Base-by-base conservation (phyloP, 1,140 invertebrate genomes). In the Matsumurasca onukii region DNA sequence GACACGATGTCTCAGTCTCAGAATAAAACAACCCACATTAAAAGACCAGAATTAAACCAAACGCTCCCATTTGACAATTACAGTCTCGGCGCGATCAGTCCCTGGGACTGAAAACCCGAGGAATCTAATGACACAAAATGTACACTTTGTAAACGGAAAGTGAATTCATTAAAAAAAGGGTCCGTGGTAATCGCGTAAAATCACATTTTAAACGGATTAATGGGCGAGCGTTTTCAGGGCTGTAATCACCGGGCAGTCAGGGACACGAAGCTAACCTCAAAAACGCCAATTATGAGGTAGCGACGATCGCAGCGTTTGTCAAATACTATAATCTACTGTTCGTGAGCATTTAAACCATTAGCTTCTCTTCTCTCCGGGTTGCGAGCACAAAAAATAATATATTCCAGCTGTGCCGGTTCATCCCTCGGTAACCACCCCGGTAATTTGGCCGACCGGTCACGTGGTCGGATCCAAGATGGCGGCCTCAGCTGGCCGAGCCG, bases 131-230 rank as follows among this genome's bases (percentile, higher is more conserved):
- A 59, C 55, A 59, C 55, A 59, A 59, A 59, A 59, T 59, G 55
- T 27, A 59, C 55, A 59, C 55, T 59, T 59, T 27, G 25, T 52
- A 52, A 52, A 52, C 49, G 25, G 15, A 24, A 22, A 9, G 55
- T 59, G 55, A 59, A 59, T 59, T 59, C 55, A 59, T 59, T 59
- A 59, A 59, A 59, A n/a, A 59, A 59, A 59, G 55, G 55, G 55
- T 59, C 22, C 2, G 13, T 24, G 55, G 55, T 52, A 52, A 52
- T 52, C 49, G 49, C 49, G 25, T 59, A 59, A 59, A 59, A 59
- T 59, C 55, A 59, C 55, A 59, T 59, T 59, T 59, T 59, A 59
- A 59, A 59, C 55, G 55, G 55, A 59, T 59, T 59, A 59, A 59
- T 59, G 55, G 55, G 55, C 34, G 34, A 39, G 34, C 17, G 34